phyloP scores from a whole-genome alignment of 2,113 vertebrate species.

The Tenebrosternarchus preto region DNA sequence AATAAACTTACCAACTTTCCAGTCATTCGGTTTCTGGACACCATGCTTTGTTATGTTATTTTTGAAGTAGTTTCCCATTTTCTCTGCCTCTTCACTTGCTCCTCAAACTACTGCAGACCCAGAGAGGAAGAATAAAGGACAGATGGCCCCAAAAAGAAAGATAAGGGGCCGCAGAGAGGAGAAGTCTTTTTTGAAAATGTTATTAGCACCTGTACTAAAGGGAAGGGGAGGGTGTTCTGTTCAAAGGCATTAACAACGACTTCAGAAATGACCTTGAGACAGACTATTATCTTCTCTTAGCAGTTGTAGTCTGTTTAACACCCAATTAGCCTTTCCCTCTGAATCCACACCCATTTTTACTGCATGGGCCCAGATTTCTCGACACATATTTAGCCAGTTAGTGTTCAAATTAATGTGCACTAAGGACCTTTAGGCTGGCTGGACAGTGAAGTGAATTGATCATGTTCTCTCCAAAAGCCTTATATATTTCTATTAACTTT shows the following conservation, averaged over 20 bases:
- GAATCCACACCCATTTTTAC: not conserved
- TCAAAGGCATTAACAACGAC: conserved; percentile 20
- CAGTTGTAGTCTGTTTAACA: conserved; percentile 31
- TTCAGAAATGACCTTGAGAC: conserved; percentile 35
- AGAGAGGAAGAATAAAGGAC: conserved; percentile 36
- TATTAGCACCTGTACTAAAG: conserved; percentile 48
- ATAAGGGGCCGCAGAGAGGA: not conserved
- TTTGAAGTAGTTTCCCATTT: not conserved
- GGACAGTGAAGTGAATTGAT: conserved; percentile 39
- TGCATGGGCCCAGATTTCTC: not conserved
- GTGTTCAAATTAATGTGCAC: conserved; percentile 31
- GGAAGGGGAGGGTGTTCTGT: conserved; percentile 25
- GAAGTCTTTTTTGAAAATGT: conserved; percentile 38
- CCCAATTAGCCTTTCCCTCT: not conserved
- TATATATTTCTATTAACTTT: conserved; percentile 44
- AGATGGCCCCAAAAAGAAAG: conserved; percentile 7
- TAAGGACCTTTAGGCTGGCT: conserved; percentile 19
- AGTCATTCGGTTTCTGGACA: not conserved
- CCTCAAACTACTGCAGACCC: conserved; percentile 11
- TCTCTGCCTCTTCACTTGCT: conserved; percentile 12
- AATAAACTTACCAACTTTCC: not conserved
- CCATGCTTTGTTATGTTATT: not conserved
- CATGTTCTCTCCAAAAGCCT: conserved; percentile 29
- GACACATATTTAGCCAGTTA: conserved; percentile 40
- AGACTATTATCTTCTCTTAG: conserved; percentile 22